Conservation (phyloP, 2,888 invertebrate genomes). For the Drosophila trichaetosa region DNA sequence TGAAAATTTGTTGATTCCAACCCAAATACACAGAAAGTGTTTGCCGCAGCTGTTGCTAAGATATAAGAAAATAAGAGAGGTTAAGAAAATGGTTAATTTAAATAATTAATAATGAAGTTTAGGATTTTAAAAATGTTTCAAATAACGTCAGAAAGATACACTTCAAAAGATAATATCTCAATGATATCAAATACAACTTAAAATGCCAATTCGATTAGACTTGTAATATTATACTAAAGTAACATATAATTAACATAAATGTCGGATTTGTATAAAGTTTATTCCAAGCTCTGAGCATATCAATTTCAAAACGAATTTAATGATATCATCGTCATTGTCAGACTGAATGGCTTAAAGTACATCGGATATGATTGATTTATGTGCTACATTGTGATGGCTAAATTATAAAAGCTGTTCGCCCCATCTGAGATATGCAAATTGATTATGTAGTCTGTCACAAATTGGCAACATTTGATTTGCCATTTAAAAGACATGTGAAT, state of each 20-base stretch:
- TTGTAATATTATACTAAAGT: not conserved
- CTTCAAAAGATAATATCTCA: not conserved
- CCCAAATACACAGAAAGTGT: slow-evolving; percentile 4
- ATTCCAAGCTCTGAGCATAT: not conserved
- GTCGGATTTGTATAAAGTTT: not conserved
- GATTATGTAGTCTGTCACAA: slow-evolving; percentile 51
- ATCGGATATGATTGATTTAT: slow-evolving; percentile 64
- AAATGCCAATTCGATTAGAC: not conserved
- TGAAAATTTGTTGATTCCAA: slow-evolving; percentile 14
- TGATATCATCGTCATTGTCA: slow-evolving; percentile 38
- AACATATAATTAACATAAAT: not conserved
- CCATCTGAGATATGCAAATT: slow-evolving; percentile 72
- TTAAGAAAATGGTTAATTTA: not conserved
- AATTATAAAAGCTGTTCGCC: slow-evolving; percentile 48
- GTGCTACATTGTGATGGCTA: slow-evolving; percentile 35
- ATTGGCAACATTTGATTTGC: slow-evolving; percentile 76
- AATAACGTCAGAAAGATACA: not conserved
- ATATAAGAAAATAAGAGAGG: not conserved
- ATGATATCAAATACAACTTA: not conserved
- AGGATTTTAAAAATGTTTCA: not conserved
- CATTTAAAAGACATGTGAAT: slow-evolving; percentile 51
- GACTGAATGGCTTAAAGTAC: slow-evolving; percentile 29
- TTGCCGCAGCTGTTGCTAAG: slow-evolving; percentile 1
- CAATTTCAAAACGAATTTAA: slow-evolving; percentile 7
- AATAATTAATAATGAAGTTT: not conserved